Conservation (phyloP, 2,113 vertebrate genomes). For the Menidia beryllina region DNA sequence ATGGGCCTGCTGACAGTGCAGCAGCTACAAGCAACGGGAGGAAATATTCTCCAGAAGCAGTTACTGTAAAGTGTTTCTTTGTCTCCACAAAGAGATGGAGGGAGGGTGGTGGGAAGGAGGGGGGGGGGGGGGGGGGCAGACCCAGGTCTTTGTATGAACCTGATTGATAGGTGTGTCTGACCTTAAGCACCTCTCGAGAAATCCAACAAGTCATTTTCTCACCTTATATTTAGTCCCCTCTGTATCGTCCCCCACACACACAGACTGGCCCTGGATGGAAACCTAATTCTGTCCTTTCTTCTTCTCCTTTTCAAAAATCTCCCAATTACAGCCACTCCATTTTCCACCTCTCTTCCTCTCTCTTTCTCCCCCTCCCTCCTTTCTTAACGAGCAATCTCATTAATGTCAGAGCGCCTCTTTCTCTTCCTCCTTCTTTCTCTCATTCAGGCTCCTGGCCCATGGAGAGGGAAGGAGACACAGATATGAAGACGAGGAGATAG, state of each 20-base stretch:
- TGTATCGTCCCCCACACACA: constrained; percentile 38
- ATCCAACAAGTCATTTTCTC: constrained; percentile 70
- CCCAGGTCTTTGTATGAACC: constrained; percentile 48
- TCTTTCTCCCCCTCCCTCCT: constrained; percentile 42
- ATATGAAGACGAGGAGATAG: constrained; percentile 52
- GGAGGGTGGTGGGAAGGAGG: not conserved
- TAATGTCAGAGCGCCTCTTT: constrained; percentile 75
- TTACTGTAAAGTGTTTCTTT: constrained; percentile 67
- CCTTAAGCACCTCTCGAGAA: constrained; percentile 73
- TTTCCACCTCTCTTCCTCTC: constrained; percentile 60
- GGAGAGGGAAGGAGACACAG: constrained; percentile 33
- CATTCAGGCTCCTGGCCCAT: constrained; percentile 57
- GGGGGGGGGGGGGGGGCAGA: not conserved
- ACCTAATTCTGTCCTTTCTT: constrained; percentile 81
- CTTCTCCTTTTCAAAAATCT: constrained; percentile 79
- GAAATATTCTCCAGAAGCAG: constrained; percentile 62
- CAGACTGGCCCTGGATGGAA: constrained; percentile 70
- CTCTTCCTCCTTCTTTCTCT: constrained; percentile 49
- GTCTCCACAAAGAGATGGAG: constrained; percentile 34
- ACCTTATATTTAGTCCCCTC: constrained; percentile 65
- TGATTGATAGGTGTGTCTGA: constrained; percentile 79
- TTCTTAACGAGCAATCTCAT: constrained; percentile 83
- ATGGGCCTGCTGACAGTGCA: constrained; percentile 66
- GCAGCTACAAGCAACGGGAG: constrained; percentile 36
- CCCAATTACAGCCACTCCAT: constrained; percentile 83